phyloP scores from a whole-genome alignment of 2,888 invertebrate species.

The Aphrophora alni region DNA sequence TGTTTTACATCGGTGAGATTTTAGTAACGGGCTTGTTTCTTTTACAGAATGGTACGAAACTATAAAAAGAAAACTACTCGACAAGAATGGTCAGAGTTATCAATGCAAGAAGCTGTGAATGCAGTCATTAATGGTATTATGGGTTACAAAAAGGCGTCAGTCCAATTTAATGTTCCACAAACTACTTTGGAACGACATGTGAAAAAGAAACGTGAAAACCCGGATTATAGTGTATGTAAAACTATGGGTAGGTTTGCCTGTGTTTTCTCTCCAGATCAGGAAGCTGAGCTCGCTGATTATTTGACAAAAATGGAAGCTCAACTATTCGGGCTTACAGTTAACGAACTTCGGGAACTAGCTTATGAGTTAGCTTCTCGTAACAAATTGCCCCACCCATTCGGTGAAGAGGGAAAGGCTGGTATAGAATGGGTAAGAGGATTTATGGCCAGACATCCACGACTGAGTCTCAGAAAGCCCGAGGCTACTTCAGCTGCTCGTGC shows the following conservation, averaged over 20 bases:
- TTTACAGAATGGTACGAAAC: too few relatives aligned
- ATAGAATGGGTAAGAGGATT: constrained; percentile 52
- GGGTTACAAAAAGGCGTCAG: background rate
- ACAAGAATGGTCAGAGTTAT: too few relatives aligned
- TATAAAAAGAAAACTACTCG: too few relatives aligned
- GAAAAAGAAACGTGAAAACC: background rate
- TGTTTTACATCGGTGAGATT: too few relatives aligned
- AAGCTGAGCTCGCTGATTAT: too few relatives aligned
- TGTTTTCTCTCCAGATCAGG: too few relatives aligned
- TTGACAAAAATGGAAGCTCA: constrained; percentile 42
- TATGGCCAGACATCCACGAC: constrained; percentile 50
- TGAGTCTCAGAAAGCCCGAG: constrained; percentile 51
- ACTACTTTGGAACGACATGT: background rate
- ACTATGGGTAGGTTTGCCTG: too few relatives aligned
- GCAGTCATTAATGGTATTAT: background rate
- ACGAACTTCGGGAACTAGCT: constrained; percentile 49
- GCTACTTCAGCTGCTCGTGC: constrained; percentile 53
- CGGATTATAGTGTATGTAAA: too few relatives aligned
- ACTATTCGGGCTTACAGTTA: constrained; percentile 52
- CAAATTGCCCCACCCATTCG: constrained; percentile 50
- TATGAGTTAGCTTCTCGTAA: constrained; percentile 46
- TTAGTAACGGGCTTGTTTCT: too few relatives aligned
- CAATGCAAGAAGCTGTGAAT: too few relatives aligned
- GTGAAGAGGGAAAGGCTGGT: background rate
- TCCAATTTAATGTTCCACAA: background rate